Evolutionary conservation across 2,888 invertebrate species (phyloP).

Genomic region (Polydesmus complanatus): DNA sequence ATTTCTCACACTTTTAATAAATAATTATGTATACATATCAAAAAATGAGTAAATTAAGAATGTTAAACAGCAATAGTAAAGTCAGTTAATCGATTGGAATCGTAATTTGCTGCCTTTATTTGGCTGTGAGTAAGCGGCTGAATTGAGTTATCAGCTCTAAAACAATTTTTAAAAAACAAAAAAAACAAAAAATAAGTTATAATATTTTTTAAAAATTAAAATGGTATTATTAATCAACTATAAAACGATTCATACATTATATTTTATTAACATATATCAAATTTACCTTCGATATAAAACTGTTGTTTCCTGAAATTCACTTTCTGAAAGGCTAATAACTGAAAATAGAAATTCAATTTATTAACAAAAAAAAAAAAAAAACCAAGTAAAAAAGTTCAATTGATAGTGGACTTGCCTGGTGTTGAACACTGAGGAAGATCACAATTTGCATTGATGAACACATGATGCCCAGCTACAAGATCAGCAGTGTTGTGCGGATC

Average conservation of each 20-base stretch:
- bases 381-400: neutral
- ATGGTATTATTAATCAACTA: no score
- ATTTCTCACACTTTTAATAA: no score
- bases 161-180: neutral
- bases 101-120: neutral
- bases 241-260: neutral
- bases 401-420: no score
- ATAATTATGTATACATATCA: no score
- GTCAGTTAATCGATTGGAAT: neutral
- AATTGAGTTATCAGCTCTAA: neutral
- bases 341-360: neutral
- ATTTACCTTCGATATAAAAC: neutral
- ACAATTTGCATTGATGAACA: neutral
- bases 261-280: neutral
- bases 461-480: neutral
- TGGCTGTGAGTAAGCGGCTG: neutral
- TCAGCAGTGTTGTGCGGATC: constrained; percentile 4
- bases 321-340: neutral
- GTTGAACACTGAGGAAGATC: neutral
- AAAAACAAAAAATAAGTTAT: no score
- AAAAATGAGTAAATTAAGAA: no score
- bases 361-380: neutral
- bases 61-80: neutral
- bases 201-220: no score
- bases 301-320: neutral